These are phyloP conservation scores for Pelvicachromis taeniatus DNA, from an alignment of 2,113 vertebrate species.

Conservation along the genomic window DNA sequence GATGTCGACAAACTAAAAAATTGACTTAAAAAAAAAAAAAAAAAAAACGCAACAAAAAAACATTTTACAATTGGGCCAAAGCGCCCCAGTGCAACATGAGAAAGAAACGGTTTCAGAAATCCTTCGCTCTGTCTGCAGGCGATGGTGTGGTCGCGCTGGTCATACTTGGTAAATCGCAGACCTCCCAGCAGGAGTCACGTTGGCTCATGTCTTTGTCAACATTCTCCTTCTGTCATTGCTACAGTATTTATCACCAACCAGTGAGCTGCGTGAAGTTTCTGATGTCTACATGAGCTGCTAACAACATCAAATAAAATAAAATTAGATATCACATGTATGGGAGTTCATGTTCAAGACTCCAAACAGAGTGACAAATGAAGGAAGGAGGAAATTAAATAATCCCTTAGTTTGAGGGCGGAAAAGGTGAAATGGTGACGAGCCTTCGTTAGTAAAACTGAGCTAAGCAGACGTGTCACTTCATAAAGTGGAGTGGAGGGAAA, in stretches of 20 bases:
- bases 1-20: slow-evolving; percentile 29
- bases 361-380: slow-evolving; percentile 8
- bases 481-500: slow-evolving; percentile 4
- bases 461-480: neutral
- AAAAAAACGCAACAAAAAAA: slow-evolving; percentile 26
- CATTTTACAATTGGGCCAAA: slow-evolving; percentile 64
- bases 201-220: slow-evolving; percentile 36
- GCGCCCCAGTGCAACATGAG: slow-evolving; percentile 74
- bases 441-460: slow-evolving; percentile 1
- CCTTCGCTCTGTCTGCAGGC: slow-evolving; percentile 35
- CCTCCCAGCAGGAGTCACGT: slow-evolving; percentile 22
- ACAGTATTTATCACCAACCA: slow-evolving; percentile 54
- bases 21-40: slow-evolving; percentile 5
- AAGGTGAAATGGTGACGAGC: neutral
- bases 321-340: slow-evolving; percentile 54
- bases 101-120: slow-evolving; percentile 57
- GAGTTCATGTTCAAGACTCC: slow-evolving; percentile 26
- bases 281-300: slow-evolving; percentile 45
- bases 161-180: slow-evolving; percentile 10
- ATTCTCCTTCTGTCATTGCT: slow-evolving; percentile 60
- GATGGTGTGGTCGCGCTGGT: slow-evolving; percentile 13
- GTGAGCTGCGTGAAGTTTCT: slow-evolving; percentile 29
- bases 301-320: slow-evolving; percentile 19
- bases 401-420: neutral
- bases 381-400: neutral